These are phyloP conservation scores for Zeugodacus cucurbitae DNA, from an alignment of 1,140 invertebrate genomes.

Conservation along the genomic window DNA sequence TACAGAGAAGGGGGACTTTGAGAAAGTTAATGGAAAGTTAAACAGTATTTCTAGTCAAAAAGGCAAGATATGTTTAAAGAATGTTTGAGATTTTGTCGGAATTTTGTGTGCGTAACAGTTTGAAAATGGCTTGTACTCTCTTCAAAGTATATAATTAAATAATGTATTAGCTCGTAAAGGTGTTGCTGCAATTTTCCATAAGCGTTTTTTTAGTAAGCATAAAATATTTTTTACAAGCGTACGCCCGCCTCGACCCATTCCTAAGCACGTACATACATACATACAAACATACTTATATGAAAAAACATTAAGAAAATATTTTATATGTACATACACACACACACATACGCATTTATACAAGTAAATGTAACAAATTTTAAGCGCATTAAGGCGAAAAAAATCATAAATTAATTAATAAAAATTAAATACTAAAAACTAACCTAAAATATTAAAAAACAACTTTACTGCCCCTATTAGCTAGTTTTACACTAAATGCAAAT, in stretches of 20 bases:
- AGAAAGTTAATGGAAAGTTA: background rate
- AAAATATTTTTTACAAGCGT: background rate
- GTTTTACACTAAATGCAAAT: background rate
- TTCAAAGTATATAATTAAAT: background rate
- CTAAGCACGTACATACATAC: background rate
- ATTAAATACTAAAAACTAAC: background rate
- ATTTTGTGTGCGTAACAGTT: background rate
- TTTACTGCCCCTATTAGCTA: conserved; percentile 6
- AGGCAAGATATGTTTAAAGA: background rate
- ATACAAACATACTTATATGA: background rate
- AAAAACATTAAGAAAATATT: background rate
- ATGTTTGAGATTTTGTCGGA: background rate
- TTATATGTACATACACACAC: background rate
- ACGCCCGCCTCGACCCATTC: background rate
- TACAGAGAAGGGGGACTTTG: background rate
- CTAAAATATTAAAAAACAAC: background rate
- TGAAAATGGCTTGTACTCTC: background rate
- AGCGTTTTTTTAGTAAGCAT: background rate
- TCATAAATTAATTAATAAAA: background rate
- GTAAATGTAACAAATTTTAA: background rate
- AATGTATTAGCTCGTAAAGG: background rate
- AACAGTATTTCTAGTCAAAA: conserved; percentile 19
- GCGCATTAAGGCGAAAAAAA: background rate
- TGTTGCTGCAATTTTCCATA: background rate
- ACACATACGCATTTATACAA: background rate